Evolutionary conservation across 2,797 vertebrate species (phyloP).

Genomic region (Momotus momota): DNA sequence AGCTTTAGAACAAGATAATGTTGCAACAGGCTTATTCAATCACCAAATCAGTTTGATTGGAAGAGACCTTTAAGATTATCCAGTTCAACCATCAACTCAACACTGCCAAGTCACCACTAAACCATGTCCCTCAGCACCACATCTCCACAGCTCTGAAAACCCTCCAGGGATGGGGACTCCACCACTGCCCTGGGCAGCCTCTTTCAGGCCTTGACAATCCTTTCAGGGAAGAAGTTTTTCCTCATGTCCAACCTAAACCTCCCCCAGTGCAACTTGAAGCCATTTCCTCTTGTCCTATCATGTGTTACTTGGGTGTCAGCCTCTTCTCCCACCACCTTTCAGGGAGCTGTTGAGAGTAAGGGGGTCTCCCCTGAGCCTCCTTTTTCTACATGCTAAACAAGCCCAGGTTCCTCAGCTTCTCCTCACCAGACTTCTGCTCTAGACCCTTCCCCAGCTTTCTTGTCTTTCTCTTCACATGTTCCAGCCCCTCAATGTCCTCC

Average conservation of each 20-base stretch:
- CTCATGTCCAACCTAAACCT: neutral
- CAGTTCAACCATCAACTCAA: neutral
- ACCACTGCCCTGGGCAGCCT: neutral
- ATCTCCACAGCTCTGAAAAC: neutral
- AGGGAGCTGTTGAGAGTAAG: neutral
- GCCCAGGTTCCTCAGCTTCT: neutral
- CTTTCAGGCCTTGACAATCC: neutral
- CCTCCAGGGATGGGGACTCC: neutral
- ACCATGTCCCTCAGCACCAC: neutral
- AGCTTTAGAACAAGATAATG: neutral
- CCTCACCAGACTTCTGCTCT: neutral
- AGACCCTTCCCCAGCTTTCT: neutral
- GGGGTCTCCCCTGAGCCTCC: neutral
- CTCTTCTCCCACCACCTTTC: neutral
- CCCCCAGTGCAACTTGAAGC: neutral
- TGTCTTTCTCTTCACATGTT: neutral
- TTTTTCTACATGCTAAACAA: neutral
- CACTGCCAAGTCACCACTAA: neutral
- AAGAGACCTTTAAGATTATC: neutral
- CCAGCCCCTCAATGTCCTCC: neutral
- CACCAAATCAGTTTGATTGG: neutral
- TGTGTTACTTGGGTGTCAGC: no score
- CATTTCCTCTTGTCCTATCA: neutral
- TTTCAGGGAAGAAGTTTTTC: no score
- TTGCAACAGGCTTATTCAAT: neutral